These are phyloP conservation scores for Hydriomena furcata DNA, from an alignment of 2,888 invertebrate genomes.

Conservation along the genomic window DNA sequence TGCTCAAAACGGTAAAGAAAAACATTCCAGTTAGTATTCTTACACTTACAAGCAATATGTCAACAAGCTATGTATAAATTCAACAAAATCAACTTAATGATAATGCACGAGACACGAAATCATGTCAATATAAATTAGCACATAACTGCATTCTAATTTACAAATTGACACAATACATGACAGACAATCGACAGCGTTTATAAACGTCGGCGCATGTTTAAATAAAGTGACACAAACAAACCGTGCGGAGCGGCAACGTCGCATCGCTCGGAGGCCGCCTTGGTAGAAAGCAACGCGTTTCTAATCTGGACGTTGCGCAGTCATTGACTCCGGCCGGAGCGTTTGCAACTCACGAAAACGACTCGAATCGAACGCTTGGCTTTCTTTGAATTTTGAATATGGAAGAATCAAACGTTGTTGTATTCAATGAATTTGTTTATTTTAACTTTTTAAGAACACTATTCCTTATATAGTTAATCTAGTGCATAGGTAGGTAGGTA, in stretches of 20 bases:
- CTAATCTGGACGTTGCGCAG: constrained; percentile 76
- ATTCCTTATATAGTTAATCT: no score
- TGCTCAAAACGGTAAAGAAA: no score
- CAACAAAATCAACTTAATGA: neutral
- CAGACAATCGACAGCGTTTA: constrained; percentile 19
- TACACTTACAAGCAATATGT: no score
- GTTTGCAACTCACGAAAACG: constrained; percentile 42
- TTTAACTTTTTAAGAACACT: no score
- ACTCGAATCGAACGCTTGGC: constrained; percentile 37
- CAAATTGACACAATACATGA: constrained; percentile 24
- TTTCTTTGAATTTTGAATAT: constrained; percentile 34
- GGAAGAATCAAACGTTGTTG: constrained; percentile 22
- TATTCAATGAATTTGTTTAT: constrained; percentile 9
- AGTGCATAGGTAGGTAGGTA: no score
- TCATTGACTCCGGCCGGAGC: constrained; percentile 75
- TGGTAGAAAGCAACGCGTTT: constrained; percentile 78
- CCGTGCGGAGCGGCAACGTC: constrained; percentile 62
- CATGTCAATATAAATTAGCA: constrained; percentile 21
- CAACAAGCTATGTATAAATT: neutral
- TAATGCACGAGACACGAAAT: constrained; percentile 2
- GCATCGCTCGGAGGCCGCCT: constrained; percentile 64
- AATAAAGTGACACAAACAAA: constrained; percentile 39
- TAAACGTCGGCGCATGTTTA: constrained; percentile 24
- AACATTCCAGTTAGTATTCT: no score
- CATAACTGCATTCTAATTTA: constrained; percentile 24